Evolutionary conservation across 35 echinoderm and acorn worm genomes (phyloP), one percentile per base, ranked within the genome.

Genomic region (Heliocidaris tuberculata): DNA sequence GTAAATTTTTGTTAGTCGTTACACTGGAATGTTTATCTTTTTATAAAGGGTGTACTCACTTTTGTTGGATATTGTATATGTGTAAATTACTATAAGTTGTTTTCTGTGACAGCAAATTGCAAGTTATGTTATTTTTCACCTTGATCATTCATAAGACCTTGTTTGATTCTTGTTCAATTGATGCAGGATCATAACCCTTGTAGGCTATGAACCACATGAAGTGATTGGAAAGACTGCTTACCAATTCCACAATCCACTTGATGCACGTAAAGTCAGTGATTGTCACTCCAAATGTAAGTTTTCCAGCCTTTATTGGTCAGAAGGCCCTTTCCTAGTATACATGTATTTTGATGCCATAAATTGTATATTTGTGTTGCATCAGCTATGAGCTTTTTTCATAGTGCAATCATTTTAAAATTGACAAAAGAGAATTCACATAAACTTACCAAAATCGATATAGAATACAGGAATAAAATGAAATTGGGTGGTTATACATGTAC

Each of bases 171-270:
- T 78, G 2, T 27, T 27, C 27, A 4, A 8, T 78, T 78, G 65
- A 21, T 78, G 3, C 90, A 99, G 98, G 90, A 99, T 99, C 47
- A 99, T 99, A 59, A 99, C 98, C 17, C 93, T 99, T 15, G 96
- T 99, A 92, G 98, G 98, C 13, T 99, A 99, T 50, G 98, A 99
- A 85, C 98, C 98, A 85, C 98, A 99, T 95, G 98, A 99, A 93
- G 90, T 99, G 85, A 96, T 99, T 30, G 98, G 98, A 4, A 99
- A 99, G 94, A 99, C 98, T 47, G 98, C 95, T 50, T 99, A 99
- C 94, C 98, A 99, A 85, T 99, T 99, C 92, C 98, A 99, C 87
- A 99, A 99, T 85, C 98, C 98, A 1, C 47, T 99, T 17, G 98
- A 99, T 96, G 98, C 97, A 31, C 92, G 92, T 8, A 99, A 97